phyloP scores from a whole-genome alignment of 2,113 vertebrate species.

The Alces alces region DNA sequence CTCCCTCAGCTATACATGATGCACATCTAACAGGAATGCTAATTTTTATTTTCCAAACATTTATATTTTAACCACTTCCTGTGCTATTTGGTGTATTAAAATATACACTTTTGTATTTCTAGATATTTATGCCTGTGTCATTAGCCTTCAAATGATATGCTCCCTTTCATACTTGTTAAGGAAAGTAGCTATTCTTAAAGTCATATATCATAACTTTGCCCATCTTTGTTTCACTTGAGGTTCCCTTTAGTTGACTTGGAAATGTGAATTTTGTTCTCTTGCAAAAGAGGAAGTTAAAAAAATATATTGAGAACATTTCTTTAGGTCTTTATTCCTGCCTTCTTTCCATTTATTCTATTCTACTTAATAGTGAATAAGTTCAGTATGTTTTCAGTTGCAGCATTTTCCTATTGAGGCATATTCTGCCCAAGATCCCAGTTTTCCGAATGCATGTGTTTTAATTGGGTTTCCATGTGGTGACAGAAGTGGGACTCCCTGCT shows the following conservation, averaged over 20 bases:
- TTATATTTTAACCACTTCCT: neutral
- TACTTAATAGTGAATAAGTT: conserved; percentile 23
- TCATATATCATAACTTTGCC: neutral
- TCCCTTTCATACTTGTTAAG: neutral
- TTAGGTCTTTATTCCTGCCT: conserved; percentile 11
- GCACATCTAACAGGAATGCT: neutral
- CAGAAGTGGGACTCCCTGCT: conserved; percentile 11
- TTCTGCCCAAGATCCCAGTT: neutral
- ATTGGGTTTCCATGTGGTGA: neutral
- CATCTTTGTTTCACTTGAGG: neutral
- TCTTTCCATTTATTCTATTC: neutral
- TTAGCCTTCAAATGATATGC: neutral
- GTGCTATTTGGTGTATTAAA: neutral
- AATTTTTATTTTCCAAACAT: conserved; percentile 11
- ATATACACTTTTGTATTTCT: neutral
- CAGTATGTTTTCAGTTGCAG: neutral
- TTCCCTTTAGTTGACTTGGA: conserved; percentile 2
- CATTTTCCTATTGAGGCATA: neutral
- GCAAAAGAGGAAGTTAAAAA: neutral
- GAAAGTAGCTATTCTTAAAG: neutral
- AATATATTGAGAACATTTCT: neutral
- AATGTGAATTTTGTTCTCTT: conserved; percentile 41
- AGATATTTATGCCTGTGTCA: neutral
- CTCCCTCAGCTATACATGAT: neutral
- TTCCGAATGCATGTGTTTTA: conserved; percentile 22